Percentiles rank a stretch among this genome's conserved stretches.
Evolutionary conservation across 2,797 vertebrate genomes (phyloP).

Genomic region (Notolabrus celidotus): DNA sequence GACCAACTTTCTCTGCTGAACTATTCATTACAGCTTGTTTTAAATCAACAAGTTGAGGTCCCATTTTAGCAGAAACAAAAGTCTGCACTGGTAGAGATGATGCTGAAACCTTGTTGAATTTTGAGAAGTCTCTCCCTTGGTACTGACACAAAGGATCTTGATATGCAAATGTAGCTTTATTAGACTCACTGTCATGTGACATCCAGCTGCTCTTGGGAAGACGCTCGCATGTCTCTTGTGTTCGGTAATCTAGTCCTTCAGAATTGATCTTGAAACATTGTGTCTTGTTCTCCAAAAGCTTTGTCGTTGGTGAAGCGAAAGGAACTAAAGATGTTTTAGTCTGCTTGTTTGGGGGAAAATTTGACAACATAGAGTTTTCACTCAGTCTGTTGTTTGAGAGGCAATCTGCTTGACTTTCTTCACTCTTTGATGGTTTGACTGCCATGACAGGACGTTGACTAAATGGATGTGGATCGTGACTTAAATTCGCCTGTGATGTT

Average conservation of each 20-base stretch:
- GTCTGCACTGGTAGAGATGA: conserved; percentile 18
- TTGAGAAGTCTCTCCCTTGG: conserved; percentile 30
- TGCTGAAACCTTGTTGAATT: conserved; percentile 26
- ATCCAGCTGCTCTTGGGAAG: conserved; percentile 13
- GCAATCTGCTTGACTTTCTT: conserved; percentile 42
- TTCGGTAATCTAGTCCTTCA: conserved; percentile 14
- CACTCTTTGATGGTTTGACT: conserved; percentile 67
- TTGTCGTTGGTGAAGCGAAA: conserved; percentile 1
- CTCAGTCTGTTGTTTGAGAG: conserved; percentile 18
- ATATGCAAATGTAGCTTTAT: background rate
- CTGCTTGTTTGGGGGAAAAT: conserved; percentile 2
- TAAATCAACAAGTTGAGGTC: conserved; percentile 17
- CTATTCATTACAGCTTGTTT: conserved; percentile 40
- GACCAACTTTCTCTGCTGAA: conserved; percentile 45
- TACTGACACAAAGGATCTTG: conserved; percentile 23
- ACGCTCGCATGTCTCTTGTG: conserved; percentile 8
- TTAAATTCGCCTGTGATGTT: conserved; percentile 31
- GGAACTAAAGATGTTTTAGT: background rate
- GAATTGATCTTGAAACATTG: conserved; percentile 22
- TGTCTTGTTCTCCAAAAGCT: conserved; percentile 34
- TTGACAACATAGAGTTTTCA: conserved; percentile 14
- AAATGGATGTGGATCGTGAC: conserved; percentile 14
- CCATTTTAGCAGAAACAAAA: conserved; percentile 27
- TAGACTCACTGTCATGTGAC: conserved; percentile 23
- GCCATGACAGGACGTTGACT: conserved; percentile 62